Evolutionary conservation across 2,113 vertebrate genomes (phyloP).

Genomic region (Noturus placidus): DNA sequence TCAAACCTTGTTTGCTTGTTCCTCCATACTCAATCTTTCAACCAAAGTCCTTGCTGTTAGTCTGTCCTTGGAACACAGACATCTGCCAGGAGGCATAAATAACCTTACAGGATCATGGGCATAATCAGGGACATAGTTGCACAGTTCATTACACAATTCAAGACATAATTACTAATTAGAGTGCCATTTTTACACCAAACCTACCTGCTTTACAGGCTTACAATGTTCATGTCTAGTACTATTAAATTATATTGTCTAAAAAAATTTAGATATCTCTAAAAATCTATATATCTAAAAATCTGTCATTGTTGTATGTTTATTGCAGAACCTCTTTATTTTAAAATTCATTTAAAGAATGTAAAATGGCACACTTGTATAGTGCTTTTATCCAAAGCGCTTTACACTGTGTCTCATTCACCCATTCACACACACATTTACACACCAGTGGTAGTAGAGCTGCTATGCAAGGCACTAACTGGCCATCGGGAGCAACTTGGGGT

Average conservation of each 20-base stretch:
- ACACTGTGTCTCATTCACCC: no score
- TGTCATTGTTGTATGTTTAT: neutral
- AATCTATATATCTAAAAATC: neutral
- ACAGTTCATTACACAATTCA: neutral
- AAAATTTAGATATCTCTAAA: neutral
- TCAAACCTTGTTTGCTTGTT: neutral
- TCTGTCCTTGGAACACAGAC: slow-evolving; percentile 5
- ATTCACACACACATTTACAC: no score
- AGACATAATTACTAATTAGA: neutral
- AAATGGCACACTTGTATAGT: no score
- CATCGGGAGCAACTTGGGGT: no score
- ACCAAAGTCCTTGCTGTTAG: neutral
- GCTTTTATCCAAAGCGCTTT: no score
- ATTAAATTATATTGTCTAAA: neutral
- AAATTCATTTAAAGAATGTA: neutral
- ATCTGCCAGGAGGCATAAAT: neutral
- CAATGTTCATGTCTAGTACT: neutral
- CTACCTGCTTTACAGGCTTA: neutral
- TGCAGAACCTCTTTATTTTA: neutral
- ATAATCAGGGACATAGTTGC: neutral
- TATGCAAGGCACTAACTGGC: no score
- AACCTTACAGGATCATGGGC: neutral
- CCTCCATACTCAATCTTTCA: neutral
- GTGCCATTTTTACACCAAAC: neutral
- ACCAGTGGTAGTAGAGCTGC: no score